A percentile compares a stretch with the other conserved stretches of the same genome.
Evolutionary conservation across 2,888 invertebrate genomes (phyloP).

Genomic region (Hybos culiciformis): DNA sequence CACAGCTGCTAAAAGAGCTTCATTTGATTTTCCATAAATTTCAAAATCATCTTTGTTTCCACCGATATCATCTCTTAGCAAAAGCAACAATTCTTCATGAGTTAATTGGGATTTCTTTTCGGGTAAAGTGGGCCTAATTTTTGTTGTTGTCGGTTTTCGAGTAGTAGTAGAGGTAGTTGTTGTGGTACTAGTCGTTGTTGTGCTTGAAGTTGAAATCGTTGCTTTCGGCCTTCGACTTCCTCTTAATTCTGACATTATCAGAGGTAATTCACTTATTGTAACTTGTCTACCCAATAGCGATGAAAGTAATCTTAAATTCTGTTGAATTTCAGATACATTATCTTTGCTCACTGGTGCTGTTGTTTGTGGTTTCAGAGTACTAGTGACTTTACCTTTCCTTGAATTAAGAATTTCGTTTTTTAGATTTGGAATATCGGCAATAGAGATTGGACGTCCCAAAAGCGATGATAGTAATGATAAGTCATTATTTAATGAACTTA

Average conservation of each 20-base stretch:
- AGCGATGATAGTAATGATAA: constrained; percentile 18
- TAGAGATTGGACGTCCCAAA: constrained; percentile 17
- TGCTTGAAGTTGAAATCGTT: constrained; percentile 11
- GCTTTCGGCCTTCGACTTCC: constrained; percentile 16
- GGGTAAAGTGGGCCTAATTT: constrained; percentile 14
- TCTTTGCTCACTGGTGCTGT: constrained; percentile 27
- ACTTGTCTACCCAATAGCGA: constrained; percentile 16
- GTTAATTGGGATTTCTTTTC: background rate
- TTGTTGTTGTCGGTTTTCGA: constrained; percentile 12
- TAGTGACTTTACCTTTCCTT: constrained; percentile 17
- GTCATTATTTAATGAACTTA: constrained; percentile 17
- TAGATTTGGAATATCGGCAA: constrained; percentile 12
- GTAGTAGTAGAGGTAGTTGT: constrained; percentile 28
- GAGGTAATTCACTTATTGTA: constrained; percentile 16
- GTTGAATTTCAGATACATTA: constrained; percentile 15
- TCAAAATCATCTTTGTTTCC: background rate
- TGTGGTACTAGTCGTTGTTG: constrained; percentile 10
- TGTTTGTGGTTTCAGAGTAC: constrained; percentile 23
- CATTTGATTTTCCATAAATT: constrained; percentile 47
- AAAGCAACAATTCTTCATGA: background rate
- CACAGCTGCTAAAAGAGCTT: constrained; percentile 54
- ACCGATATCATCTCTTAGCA: background rate
- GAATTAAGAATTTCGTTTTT: background rate
- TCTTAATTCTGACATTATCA: constrained; percentile 21
- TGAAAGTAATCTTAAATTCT: constrained; percentile 17